Conservation (phyloP, 2,888 invertebrate genomes). For the Falcaria lacertinaria region DNA sequence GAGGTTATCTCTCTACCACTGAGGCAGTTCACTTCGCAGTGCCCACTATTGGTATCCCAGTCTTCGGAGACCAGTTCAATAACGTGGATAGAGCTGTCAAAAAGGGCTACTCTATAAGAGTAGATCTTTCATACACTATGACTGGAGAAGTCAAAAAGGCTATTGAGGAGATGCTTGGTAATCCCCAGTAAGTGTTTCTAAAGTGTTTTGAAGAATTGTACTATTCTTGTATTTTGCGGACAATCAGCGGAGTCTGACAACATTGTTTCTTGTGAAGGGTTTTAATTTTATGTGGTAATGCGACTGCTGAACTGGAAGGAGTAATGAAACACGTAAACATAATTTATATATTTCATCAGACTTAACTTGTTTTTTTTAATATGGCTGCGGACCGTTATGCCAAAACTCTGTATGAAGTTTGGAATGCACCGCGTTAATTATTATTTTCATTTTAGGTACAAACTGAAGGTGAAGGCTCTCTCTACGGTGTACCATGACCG, state of each 20-base stretch:
- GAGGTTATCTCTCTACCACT: conserved; percentile 43
- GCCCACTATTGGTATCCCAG: conserved; percentile 49
- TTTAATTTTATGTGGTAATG: no score
- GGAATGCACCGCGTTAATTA: neutral
- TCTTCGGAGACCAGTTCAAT: conserved; percentile 43
- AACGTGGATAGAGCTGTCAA: conserved; percentile 41
- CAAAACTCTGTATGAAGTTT: no score
- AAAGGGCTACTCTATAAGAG: conserved; percentile 39
- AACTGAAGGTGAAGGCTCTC: conserved; percentile 17
- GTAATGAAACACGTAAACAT: no score
- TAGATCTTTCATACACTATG: conserved; percentile 30
- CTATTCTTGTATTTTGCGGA: no score
- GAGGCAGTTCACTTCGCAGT: conserved; percentile 46
- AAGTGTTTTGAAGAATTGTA: no score
- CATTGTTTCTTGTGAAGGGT: no score
- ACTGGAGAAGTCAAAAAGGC: conserved; percentile 32
- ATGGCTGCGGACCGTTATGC: no score
- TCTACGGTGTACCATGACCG: conserved; percentile 39
- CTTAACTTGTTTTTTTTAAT: no score
- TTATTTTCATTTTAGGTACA: conserved; percentile 22
- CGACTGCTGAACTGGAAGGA: no score
- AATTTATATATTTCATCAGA: no score
- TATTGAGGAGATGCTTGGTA: conserved; percentile 32
- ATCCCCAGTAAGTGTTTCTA: neutral
- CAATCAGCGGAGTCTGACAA: no score